phyloP scores from a whole-genome alignment of 2,888 invertebrate genomes.

The Apamea crenata region DNA sequence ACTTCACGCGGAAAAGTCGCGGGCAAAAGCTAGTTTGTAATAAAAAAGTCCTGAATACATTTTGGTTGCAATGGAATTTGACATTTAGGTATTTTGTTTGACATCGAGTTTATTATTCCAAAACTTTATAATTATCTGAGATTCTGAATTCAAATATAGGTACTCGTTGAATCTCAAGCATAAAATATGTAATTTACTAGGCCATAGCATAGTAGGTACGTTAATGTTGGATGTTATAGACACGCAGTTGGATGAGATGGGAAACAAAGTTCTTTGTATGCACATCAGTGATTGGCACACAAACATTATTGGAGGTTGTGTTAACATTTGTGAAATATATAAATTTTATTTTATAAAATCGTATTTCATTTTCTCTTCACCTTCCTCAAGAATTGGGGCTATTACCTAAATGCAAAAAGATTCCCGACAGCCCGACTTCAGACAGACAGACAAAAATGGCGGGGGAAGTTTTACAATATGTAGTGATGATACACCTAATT shows the following conservation, averaged over 20 bases:
- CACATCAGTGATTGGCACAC: conserved; percentile 62
- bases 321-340: conserved; percentile 71
- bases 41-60: neutral
- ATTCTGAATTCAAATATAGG: conserved; percentile 11
- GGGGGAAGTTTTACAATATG: too few species aligned
- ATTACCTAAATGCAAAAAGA: too few species aligned
- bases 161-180: conserved; percentile 63
- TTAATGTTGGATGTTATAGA: conserved; percentile 46
- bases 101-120: neutral
- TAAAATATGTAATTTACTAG: conserved; percentile 60
- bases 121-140: neutral
- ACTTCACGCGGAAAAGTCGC: too few species aligned
- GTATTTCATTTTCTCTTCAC: conserved; percentile 4
- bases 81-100: neutral
- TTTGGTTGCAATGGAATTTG: neutral
- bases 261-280: conserved; percentile 55
- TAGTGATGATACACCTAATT: too few species aligned
- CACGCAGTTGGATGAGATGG: conserved; percentile 29
- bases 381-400: too few species aligned
- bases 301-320: conserved; percentile 71
- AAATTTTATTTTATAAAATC: conserved; percentile 70
- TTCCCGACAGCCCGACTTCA: too few species aligned
- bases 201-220: conserved; percentile 35
- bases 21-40: too few species aligned
- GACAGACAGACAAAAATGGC: too few species aligned